Conservation (phyloP, 2,797 vertebrate species). For the Eleutherodactylus coqui region DNA sequence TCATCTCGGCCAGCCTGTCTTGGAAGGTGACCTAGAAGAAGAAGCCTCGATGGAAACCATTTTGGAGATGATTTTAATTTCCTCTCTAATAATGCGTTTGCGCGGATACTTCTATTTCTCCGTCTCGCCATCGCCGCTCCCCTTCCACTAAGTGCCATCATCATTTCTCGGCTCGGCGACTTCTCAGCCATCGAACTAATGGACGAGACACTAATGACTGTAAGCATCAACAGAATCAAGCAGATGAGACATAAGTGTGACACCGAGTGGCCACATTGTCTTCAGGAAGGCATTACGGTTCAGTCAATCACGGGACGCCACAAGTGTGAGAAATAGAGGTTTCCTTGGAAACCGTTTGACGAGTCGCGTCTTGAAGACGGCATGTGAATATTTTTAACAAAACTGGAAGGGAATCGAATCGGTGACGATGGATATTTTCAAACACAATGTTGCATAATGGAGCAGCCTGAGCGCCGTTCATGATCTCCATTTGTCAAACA, state of each 20-base stretch:
- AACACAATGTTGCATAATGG: conserved; percentile 27
- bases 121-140: neutral
- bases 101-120: neutral
- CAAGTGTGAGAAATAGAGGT: conserved; percentile 65
- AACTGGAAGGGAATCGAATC: conserved; percentile 1
- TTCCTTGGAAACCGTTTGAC: conserved; percentile 69
- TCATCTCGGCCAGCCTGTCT: neutral
- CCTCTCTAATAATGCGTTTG: conserved; percentile 29
- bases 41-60: neutral
- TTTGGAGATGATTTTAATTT: neutral
- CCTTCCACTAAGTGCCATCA: conserved; percentile 41
- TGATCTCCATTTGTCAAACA: conserved; percentile 31
- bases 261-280: conserved; percentile 21
- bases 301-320: conserved; percentile 35
- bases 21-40: conserved; percentile 14
- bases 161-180: conserved; percentile 26
- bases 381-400: conserved; percentile 31
- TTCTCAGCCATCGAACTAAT: conserved; percentile 39
- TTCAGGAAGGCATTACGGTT: conserved; percentile 30
- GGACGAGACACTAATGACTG: conserved; percentile 55
- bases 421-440: conserved; percentile 17
- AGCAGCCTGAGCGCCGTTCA: neutral
- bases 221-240: conserved; percentile 26
- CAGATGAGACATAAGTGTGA: conserved; percentile 35
- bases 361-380: conserved; percentile 64